Evolutionary conservation across 2,888 invertebrate genomes (phyloP), one percentile per base, ranked within the genome.

Genomic region (Nasonovia ribisnigri): DNA sequence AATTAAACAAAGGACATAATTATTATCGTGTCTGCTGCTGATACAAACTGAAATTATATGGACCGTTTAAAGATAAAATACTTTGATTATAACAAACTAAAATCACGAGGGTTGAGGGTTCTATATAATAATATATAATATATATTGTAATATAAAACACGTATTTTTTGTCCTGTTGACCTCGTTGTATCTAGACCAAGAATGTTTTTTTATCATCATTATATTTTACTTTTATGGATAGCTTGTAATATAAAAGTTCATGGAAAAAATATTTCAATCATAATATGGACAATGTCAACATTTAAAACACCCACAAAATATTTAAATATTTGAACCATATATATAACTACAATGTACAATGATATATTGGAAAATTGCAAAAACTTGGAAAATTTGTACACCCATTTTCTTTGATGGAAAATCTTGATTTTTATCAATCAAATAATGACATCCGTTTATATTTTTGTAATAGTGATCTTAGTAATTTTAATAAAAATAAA

Each of bases 31-130:
- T 84, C 36, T 77, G 36, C 20, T 36, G 77, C 36, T 42, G 43
- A 84, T 43, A 84, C 84, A 84, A 84, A 84, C 84, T 84, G 84
- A 84, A 84, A 84, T 43, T 84, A 84, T 84, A 29, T 84, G 24
- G 13, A 13, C 11, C 10, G 29, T 16, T 84, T 29, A 43, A 42
- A 84, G 84, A 84, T 84, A 84, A 84, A 46, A 87, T n/a, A 43
- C 87, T n/a, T 87, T 87, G 48, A 87, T 46, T n/a, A 29, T 29
- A n/a, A 29, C n/a, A 87, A 46, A 87, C 48, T 36, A 36, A 77
- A 77, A 77, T 77, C 77, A 42, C 20, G 20, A 77, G 77, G 77
- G 36, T 42, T 20, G 6, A 77, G 20, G 36, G 36, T 77, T 77
- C 36, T 77, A 77, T 46, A 46, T n/a, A n/a, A n/a, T n/a, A n/a